phyloP scores from a whole-genome alignment of 2,797 vertebrate species.

The Pseudochromis fuscus region DNA sequence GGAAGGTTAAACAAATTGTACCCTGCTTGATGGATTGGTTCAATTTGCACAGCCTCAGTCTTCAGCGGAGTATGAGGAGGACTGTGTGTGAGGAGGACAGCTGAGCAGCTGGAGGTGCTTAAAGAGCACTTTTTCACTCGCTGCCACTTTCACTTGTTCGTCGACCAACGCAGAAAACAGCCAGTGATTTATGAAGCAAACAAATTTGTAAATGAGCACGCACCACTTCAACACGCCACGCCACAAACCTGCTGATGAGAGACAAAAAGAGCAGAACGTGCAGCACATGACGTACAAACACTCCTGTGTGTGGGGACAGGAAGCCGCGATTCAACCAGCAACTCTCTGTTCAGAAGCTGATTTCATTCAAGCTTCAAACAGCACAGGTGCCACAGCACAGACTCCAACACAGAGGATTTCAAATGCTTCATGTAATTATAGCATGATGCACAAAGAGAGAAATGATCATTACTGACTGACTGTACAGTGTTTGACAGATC shows the following conservation, averaged over 20 bases:
- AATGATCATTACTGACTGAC: constrained; percentile 1
- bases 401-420: background rate
- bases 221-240: constrained; percentile 73
- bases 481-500: background rate
- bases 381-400: constrained; percentile 53
- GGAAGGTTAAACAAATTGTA: constrained; percentile 68
- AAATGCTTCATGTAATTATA: constrained; percentile 23
- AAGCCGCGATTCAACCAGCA: constrained; percentile 32
- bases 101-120: constrained; percentile 76
- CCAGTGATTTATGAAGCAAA: constrained; percentile 81
- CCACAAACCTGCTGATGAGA: constrained; percentile 83
- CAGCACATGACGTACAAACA: constrained; percentile 21
- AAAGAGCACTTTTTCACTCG: constrained; percentile 71
- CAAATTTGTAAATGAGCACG: constrained; percentile 78
- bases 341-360: constrained; percentile 48
- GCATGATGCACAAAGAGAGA: constrained; percentile 7
- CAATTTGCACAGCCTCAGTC: constrained; percentile 60
- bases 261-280: constrained; percentile 64
- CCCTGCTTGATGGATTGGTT: constrained; percentile 69
- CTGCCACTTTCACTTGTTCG: constrained; percentile 66
- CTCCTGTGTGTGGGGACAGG: constrained; percentile 34
- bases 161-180: constrained; percentile 57
- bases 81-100: constrained; percentile 54
- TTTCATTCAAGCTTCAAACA: constrained; percentile 64
- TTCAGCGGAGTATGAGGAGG: constrained; percentile 60